A percentile compares a stretch with the other conserved stretches of the same genome.
Evolutionary conservation across 2,797 vertebrate genomes (phyloP).

Genomic region (Myripristis murdjan): DNA sequence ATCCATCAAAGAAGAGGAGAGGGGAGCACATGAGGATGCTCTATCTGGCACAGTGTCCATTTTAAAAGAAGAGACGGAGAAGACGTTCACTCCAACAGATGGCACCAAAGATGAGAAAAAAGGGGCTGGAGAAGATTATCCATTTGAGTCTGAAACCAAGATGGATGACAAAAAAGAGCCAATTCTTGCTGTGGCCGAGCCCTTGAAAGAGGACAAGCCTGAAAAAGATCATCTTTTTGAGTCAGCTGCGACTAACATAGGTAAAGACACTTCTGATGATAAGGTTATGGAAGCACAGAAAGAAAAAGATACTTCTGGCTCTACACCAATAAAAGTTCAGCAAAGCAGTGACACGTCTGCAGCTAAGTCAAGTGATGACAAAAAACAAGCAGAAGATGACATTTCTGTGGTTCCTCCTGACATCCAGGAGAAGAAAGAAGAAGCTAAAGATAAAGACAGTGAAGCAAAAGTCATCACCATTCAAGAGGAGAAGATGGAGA

Average conservation of each 20-base stretch:
- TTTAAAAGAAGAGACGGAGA: constrained; percentile 25
- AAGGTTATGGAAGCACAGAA: constrained; percentile 29
- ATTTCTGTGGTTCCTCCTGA: constrained; percentile 20
- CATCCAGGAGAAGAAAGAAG: constrained; percentile 44
- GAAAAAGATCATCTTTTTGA: constrained; percentile 49
- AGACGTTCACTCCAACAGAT: constrained; percentile 1
- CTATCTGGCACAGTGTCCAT: background rate
- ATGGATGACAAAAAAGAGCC: constrained; percentile 41
- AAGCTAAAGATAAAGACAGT: constrained; percentile 21
- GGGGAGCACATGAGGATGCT: background rate
- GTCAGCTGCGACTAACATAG: constrained; percentile 16
- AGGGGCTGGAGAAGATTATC: constrained; percentile 31
- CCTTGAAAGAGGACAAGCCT: constrained; percentile 28
- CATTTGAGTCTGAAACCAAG: constrained; percentile 38
- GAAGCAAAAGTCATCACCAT: constrained; percentile 19
- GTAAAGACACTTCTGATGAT: constrained; percentile 32
- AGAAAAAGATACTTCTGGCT: constrained; percentile 27
- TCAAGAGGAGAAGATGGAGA: constrained; percentile 69
- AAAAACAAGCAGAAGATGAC: constrained; percentile 35
- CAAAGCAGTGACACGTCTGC: constrained; percentile 10
- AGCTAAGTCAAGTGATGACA: constrained; percentile 22
- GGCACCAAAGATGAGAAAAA: constrained; percentile 43
- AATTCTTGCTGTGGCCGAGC: constrained; percentile 13
- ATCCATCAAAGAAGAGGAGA: constrained; percentile 18
- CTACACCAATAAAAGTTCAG: constrained; percentile 28